Base-by-base conservation (phyloP, 2,113 vertebrate species). In the Pelecanoides urinatrix region DNA sequence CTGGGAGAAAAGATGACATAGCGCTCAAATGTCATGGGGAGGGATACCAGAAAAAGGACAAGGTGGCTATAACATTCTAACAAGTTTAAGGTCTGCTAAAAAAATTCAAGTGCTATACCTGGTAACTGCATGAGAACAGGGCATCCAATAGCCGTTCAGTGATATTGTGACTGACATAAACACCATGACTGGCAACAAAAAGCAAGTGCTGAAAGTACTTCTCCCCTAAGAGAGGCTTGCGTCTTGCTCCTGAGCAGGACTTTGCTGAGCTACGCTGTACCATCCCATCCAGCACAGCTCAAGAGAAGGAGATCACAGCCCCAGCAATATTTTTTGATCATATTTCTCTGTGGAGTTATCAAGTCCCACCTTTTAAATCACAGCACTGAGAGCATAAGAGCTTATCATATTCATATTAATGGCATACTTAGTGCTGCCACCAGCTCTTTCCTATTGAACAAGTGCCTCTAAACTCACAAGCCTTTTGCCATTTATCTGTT, bases 341-440 rank as follows among this genome's bases (percentile, higher is more conserved):
- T 7, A 7, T 67, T 56, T 92, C 65, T 81, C 86, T 56, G 45
- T 52, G 40, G 72, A 86, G n/a, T 78, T 74, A 92, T 42, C 65
- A 74, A 92, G 83, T 53, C 56, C 68, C 83, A 71, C 76, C 72
- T 94, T 86, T 84, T 94, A 92, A 96, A 90, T 95, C 76, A 95
- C 1, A 1, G 72, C 42, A 77, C 44, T 47, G 52, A 89, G 73
- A 89, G 55, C 47, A 56, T 36, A 82, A 87, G 56, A 85, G 80
- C 40, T 80, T 56, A 84, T 96, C 50, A 78, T 68, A 84, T 85
- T 94, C 91, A 44, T 67, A 89, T 91, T 96, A 97, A 94, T 56
- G 65, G 61, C 73, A 78, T 47, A 80, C 49, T 94, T 71, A 89
- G 18, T 81, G 86, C 86, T 89, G 59, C 74, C 91, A 82, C 78